These are phyloP conservation scores for Drosophila longiperda DNA, from an alignment of 2,888 invertebrate genomes.

Conservation along the genomic window DNA sequence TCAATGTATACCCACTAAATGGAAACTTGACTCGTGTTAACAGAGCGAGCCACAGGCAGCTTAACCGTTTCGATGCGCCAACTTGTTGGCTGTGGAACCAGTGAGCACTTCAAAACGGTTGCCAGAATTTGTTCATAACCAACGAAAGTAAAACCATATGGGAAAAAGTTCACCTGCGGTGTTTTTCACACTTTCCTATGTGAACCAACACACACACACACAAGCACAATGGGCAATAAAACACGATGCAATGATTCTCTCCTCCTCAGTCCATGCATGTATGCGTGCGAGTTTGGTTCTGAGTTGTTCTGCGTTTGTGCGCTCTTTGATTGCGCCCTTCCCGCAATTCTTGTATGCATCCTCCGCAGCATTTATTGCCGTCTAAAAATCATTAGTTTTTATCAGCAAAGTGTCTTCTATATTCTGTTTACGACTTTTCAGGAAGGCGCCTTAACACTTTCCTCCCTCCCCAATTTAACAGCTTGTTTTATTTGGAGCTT, in stretches of 20 bases:
- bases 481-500: constrained; percentile 25
- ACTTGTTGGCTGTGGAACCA: constrained; percentile 49
- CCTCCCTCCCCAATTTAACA: constrained; percentile 63
- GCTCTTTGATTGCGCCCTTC: constrained; percentile 28
- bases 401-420: constrained; percentile 46
- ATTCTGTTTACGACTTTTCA: constrained; percentile 46
- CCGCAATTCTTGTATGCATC: too few species aligned
- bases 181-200: constrained; percentile 70
- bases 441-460: constrained; percentile 68
- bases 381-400: too few species aligned
- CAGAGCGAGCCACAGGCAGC: constrained; percentile 12
- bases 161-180: constrained; percentile 8
- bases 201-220: neutral
- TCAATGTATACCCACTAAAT: neutral
- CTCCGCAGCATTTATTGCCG: too few species aligned
- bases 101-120: constrained; percentile 12
- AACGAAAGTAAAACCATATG: constrained; percentile 68
- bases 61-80: constrained; percentile 46
- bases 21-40: constrained; percentile 6
- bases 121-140: constrained; percentile 42
- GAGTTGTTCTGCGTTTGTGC: constrained; percentile 13
- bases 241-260: constrained; percentile 30
- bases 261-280: constrained; percentile 3
- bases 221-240: constrained; percentile 42
- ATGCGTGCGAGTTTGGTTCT: neutral